Conservation (phyloP, 1,140 invertebrate species). For the Cotesia vestalis region DNA sequence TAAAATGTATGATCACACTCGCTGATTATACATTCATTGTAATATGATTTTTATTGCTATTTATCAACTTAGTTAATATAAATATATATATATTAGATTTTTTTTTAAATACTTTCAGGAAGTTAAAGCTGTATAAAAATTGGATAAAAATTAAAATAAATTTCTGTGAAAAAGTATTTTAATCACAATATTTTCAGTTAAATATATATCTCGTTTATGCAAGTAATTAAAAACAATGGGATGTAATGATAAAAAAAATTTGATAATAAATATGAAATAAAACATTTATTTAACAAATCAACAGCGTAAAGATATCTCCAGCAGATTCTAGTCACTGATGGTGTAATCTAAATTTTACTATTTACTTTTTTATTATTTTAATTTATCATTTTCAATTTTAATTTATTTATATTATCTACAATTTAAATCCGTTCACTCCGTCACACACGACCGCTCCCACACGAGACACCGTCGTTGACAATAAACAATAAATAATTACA, state of each 20-base stretch:
- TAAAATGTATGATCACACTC: no score
- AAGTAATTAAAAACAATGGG: not conserved
- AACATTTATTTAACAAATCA: slow-evolving; percentile 49
- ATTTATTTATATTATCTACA: slow-evolving; percentile 37
- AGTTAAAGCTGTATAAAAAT: no score
- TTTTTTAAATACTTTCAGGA: no score
- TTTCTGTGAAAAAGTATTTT: no score
- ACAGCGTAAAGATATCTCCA: slow-evolving; percentile 42
- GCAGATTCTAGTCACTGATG: slow-evolving; percentile 33
- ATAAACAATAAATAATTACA: not conserved
- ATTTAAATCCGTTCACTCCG: slow-evolving; percentile 30
- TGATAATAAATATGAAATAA: slow-evolving; percentile 40
- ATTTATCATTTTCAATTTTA: not conserved
- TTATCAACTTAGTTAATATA: no score
- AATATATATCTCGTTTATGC: no score
- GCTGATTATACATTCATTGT: no score
- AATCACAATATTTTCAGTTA: no score
- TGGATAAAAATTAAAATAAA: no score
- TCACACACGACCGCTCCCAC: slow-evolving; percentile 28
- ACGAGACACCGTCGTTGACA: slow-evolving; percentile 21
- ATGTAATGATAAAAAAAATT: not conserved
- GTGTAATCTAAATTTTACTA: slow-evolving; percentile 27
- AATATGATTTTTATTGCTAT: no score
- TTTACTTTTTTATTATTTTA: no score
- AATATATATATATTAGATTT: no score